Conservation (phyloP, 2,113 vertebrate species). For the Pedionomus torquatus region DNA sequence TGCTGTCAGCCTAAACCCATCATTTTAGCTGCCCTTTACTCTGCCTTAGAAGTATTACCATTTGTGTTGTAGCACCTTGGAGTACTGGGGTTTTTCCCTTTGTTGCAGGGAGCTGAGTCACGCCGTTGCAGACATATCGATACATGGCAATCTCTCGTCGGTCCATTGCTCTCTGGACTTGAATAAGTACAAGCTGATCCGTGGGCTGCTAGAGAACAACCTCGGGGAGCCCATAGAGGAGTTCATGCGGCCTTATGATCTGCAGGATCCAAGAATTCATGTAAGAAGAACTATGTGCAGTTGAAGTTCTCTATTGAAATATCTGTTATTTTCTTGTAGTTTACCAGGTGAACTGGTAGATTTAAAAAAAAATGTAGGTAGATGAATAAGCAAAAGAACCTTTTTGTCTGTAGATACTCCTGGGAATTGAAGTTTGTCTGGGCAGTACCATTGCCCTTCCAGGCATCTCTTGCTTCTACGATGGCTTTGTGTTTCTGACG, state of each 20-base stretch:
- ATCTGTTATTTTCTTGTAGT: not conserved
- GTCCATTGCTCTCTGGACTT: constrained; percentile 93
- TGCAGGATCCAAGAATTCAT: constrained; percentile 93
- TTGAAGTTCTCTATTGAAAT: not conserved
- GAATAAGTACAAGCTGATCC: constrained; percentile 90
- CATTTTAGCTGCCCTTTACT: not conserved
- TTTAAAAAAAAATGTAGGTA: not conserved
- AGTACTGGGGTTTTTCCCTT: not conserved
- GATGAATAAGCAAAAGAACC: too few relatives aligned
- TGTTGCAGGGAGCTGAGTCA: constrained; percentile 89
- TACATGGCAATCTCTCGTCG: constrained; percentile 91
- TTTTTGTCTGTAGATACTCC: not conserved
- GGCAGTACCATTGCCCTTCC: not conserved
- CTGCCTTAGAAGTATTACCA: not conserved
- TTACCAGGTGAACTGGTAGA: not conserved
- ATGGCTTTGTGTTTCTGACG: not conserved
- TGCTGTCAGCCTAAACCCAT: not conserved
- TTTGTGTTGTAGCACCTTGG: not conserved
- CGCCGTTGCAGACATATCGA: constrained; percentile 88
- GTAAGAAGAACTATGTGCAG: constrained; percentile 73
- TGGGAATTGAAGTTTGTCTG: not conserved
- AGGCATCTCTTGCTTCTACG: not conserved
- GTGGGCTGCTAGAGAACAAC: constrained; percentile 92
- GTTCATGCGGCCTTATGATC: constrained; percentile 92
- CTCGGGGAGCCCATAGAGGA: constrained; percentile 94